A percentile compares a stretch with the other conserved stretches of the same genome.
Evolutionary conservation across 2,113 vertebrate genomes (phyloP).

Genomic region (Candoia aspera): DNA sequence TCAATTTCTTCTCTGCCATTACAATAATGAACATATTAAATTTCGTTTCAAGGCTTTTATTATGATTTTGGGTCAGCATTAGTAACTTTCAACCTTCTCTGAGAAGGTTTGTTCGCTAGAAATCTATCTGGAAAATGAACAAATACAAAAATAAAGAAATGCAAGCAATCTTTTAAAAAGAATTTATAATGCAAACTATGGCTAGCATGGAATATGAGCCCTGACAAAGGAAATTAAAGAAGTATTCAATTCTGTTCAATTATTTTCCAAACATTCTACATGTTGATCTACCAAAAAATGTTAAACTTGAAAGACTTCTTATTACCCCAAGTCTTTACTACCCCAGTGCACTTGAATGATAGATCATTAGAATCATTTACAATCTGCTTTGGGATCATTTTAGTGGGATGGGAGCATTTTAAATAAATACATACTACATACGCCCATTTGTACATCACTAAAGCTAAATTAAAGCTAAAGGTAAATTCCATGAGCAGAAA

Average conservation of each 20-base stretch:
- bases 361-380: not conserved
- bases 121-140: not conserved
- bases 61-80: not conserved
- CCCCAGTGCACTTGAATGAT: not conserved
- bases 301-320: not conserved
- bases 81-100: not conserved
- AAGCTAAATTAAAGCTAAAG: not conserved
- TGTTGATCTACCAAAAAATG: not conserved
- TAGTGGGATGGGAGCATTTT: not conserved
- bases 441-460: not conserved
- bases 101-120: not conserved
- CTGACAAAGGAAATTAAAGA: not conserved
- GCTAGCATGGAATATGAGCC: not conserved
- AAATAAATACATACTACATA: constrained; percentile 1
- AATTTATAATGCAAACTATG: not conserved
- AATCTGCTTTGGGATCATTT: not conserved
- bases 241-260: not conserved
- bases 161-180: not conserved
- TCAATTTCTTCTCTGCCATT: not conserved
- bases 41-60: not conserved
- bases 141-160: not conserved
- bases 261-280: not conserved
- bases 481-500: constrained; percentile 40
- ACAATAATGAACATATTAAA: not conserved
- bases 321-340: not conserved